A percentile compares a stretch with the other conserved stretches of the same genome.
Conservation (phyloP, 2,888 invertebrate genomes). For the Phyto melanocephala region DNA sequence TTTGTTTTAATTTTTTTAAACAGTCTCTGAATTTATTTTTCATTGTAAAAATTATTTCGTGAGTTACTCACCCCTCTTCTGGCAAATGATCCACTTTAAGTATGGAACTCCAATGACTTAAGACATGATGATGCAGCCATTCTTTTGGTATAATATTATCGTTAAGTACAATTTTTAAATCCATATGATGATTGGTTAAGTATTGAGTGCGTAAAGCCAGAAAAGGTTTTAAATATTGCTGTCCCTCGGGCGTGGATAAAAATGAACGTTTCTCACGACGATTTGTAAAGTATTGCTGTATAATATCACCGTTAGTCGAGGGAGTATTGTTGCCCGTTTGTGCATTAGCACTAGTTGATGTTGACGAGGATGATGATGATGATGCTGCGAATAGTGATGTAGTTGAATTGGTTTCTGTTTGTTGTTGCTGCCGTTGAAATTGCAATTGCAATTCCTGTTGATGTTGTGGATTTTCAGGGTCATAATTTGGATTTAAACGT, state of each 20-base stretch:
- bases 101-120: slow-evolving; percentile 85
- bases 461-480: slow-evolving; percentile 75
- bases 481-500: slow-evolving; percentile 79
- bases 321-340: slow-evolving; percentile 61
- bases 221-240: slow-evolving; percentile 82
- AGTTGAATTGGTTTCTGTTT: slow-evolving; percentile 15
- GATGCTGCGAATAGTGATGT: neutral
- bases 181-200: slow-evolving; percentile 85
- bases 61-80: slow-evolving; percentile 82
- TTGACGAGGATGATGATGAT: too few species aligned
- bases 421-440: slow-evolving; percentile 63
- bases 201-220: slow-evolving; percentile 84
- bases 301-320: slow-evolving; percentile 70
- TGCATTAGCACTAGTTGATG: too few species aligned
- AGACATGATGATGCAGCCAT: slow-evolving; percentile 84
- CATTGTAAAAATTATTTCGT: neutral
- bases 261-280: slow-evolving; percentile 80
- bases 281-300: slow-evolving; percentile 73
- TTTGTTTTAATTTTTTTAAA: neutral
- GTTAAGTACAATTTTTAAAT: slow-evolving; percentile 83
- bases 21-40: neutral
- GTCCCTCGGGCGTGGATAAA: slow-evolving; percentile 82
- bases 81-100: slow-evolving; percentile 84
- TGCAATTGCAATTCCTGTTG: slow-evolving; percentile 67
- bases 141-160: slow-evolving; percentile 85